Base-by-base conservation (phyloP, 92 coral and sea anemone species). In the Epizoanthus illoricatus region DNA sequence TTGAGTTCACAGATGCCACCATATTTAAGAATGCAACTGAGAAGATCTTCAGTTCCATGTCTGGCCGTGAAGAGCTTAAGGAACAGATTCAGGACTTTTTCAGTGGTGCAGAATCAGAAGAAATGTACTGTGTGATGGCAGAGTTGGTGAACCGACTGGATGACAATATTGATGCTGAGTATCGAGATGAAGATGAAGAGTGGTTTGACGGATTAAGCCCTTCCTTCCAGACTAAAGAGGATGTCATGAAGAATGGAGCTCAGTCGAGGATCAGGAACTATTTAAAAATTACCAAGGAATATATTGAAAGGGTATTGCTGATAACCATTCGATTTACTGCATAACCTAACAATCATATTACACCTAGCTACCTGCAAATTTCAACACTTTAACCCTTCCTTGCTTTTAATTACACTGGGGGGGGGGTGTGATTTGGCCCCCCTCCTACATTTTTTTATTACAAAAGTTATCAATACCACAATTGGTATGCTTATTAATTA, bases 181-280 rank as follows among this genome's bases (percentile, higher is more conserved):
- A 86, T 39, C 82, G 97, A 47, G 85, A 90, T 5, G 97, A 97
- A 36, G 98, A 97, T 73, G 87, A 81, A 72, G 81, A 65, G 0
- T 97, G 99, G 99, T 97, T 96, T 97, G 89, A 91, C 18, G 97
- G 98, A 8, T 74, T 97, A 56, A 83, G 80, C 76, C 74, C 63
- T 10, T 84, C 87, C 57, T 90, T 84, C 39, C 89, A 84, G 76
- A 97, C 94, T 7, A 97, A 97, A 79, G 92, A 91, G 69, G 90
- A 74, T 8, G 94, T 81, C 4, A 92, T 97, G 92, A 86, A 69
- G 73, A 80, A 61, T 52, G 84, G 94, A 9, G 98, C 99, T 4
- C 90, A 90, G 43, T 75, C 91, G 40, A 91, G 99, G 70, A 84
- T 97, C 58, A 88, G 97, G 65, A 97, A 92, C 55, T 97, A 97